Percentiles rank a stretch among this genome's conserved stretches.
These are phyloP conservation scores for Parauchenoglanis punctatus DNA, from an alignment of 2,797 vertebrate genomes.

Conservation along the genomic window DNA sequence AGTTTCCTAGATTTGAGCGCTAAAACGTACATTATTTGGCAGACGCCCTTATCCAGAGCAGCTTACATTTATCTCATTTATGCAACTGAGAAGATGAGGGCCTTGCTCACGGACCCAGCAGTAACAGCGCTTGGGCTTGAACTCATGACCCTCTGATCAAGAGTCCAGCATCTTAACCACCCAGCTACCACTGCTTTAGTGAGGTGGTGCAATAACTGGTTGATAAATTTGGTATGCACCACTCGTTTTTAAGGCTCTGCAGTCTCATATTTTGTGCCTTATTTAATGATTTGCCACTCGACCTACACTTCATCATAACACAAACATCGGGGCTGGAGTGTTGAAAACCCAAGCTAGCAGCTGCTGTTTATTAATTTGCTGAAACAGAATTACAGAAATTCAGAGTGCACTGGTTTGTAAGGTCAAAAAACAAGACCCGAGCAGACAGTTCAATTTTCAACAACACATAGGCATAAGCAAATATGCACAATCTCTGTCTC, in stretches of 20 bases:
- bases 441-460: neutral
- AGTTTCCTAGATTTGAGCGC: neutral
- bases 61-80: no score
- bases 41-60: no score
- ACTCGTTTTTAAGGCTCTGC: neutral
- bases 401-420: neutral
- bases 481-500: neutral
- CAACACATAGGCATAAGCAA: neutral
- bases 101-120: no score
- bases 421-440: neutral
- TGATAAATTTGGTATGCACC: neutral
- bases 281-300: neutral
- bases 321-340: neutral
- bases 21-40: no score
- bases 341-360: conserved; percentile 8
- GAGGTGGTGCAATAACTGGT: no score
- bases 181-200: no score
- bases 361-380: conserved; percentile 3
- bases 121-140: no score
- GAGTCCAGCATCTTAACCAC: no score
- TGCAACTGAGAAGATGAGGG: no score
- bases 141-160: no score
- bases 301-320: neutral
- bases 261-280: neutral
- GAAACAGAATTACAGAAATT: neutral